Evolutionary conservation across 2,113 vertebrate genomes (phyloP), one percentile per base, ranked within the genome.

Genomic region (Clupea harengus): DNA sequence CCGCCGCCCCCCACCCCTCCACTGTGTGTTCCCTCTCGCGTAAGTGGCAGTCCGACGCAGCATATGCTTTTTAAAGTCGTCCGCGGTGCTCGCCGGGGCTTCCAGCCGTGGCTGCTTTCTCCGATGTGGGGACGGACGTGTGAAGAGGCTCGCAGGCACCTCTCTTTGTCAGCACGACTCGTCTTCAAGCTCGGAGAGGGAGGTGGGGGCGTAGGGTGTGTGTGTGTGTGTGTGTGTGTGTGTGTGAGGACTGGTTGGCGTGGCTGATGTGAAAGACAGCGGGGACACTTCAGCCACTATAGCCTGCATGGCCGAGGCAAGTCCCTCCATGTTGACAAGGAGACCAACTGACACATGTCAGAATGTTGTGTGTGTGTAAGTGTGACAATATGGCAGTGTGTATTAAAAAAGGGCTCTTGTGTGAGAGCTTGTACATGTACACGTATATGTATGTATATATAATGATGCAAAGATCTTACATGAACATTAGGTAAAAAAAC

Each of bases 1-100:
- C 60, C 22, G n/a, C 60, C 60, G 25, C 1, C 60, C 60, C 25
- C 60, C 4, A 18, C 60, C 60, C 25, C 60, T 67, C 22, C n/a
- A 6, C n/a, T 4, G 28, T 6, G n/a, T 25, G 64, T 72, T 25
- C 64, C 64, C 64, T 13, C 50, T 17, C 32, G 45, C 84, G 64
- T 84, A 84, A 87, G 88, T 84, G 81, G 67, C 57, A 67, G 92
- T 88, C 90, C 88, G 87, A 92, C 85, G 87, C 90, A 91, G 87
- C 94, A 94, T 94, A 94, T 95, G 94, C 87, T 94, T 91, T 72
- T 91, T 90, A 92, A 95, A 95, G 89, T 92, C 64, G 75, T 88
- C 83, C 49, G 81, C 80, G 82, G 85, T 82, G 85, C 54, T 88
- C 64, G 86, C 92, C 90, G 89, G 64, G 86, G 86, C 86, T 86